Evolutionary conservation across 2,888 invertebrate genomes (phyloP).

Genomic region (Pasiphila rectangulata): DNA sequence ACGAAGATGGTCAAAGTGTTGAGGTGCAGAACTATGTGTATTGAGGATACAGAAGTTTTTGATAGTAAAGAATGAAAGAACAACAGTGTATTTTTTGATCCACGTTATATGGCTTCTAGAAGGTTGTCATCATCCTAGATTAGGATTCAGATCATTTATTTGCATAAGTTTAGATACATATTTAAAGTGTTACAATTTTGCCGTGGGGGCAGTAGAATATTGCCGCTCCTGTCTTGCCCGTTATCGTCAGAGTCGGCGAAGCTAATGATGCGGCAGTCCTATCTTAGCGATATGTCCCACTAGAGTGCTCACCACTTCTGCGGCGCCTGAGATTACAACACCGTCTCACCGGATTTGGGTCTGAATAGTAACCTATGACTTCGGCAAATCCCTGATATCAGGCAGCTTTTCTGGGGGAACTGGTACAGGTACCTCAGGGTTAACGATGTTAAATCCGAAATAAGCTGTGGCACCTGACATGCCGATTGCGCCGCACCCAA

Average conservation of each 20-base stretch:
- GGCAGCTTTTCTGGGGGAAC: constrained; percentile 76
- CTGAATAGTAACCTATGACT: constrained; percentile 84
- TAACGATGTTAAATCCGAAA: too few species aligned
- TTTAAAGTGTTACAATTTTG: constrained; percentile 87
- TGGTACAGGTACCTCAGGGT: constrained; percentile 83
- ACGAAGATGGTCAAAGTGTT: constrained; percentile 65
- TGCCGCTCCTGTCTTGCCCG: constrained; percentile 86
- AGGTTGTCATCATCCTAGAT: too few species aligned
- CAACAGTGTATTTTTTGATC: too few species aligned
- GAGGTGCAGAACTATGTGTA: constrained; percentile 67
- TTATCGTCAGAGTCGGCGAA: constrained; percentile 80
- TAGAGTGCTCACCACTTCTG: constrained; percentile 85
- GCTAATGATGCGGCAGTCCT: constrained; percentile 74
- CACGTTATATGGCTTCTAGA: too few species aligned
- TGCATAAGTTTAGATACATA: too few species aligned
- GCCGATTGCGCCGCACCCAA: constrained; percentile 82
- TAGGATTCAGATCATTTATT: too few species aligned
- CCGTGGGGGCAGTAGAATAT: too few species aligned
- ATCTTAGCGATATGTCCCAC: constrained; percentile 79
- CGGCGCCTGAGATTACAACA: constrained; percentile 87
- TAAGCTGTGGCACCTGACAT: constrained; percentile 87
- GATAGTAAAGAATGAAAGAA: too few species aligned
- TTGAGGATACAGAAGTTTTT: too few species aligned
- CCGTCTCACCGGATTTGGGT: constrained; percentile 85
- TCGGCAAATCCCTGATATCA: constrained; percentile 73